Conservation (phyloP, 2,888 invertebrate genomes). For the Scaptomyza caliginosa region DNA sequence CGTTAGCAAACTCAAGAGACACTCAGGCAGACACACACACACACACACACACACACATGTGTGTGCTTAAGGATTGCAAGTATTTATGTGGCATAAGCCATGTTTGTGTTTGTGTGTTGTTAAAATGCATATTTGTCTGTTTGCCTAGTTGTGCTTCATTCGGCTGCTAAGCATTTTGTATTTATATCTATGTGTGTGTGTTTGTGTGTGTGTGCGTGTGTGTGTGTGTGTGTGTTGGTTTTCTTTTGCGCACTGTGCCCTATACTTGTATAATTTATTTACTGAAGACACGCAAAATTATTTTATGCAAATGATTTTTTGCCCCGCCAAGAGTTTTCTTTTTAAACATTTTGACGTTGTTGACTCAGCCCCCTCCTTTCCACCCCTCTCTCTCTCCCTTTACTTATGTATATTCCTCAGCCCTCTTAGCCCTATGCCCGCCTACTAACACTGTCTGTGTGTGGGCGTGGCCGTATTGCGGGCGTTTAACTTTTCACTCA, state of each 20-base stretch:
- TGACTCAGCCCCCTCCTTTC: conserved; percentile 57
- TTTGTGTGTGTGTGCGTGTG: conserved; percentile 18
- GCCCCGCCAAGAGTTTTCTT: conserved; percentile 43
- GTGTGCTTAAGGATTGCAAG: not conserved
- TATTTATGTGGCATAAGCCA: conserved; percentile 3
- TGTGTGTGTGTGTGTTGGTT: conserved; percentile 24
- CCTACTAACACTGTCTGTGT: conserved; percentile 46
- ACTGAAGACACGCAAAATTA: conserved; percentile 79
- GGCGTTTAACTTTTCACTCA: conserved; percentile 69
- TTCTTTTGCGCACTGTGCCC: conserved; percentile 43
- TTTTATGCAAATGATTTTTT: conserved; percentile 76
- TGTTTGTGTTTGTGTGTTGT: conserved; percentile 7
- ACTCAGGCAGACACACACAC: not conserved
- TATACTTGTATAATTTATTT: conserved; percentile 74
- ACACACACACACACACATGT: not conserved
- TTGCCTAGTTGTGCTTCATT: conserved; percentile 21
- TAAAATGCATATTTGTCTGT: conserved; percentile 20
- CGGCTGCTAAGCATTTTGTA: conserved; percentile 10
- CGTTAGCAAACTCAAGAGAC: conserved; percentile 30
- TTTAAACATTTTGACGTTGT: conserved; percentile 45
- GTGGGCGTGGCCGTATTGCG: conserved; percentile 63
- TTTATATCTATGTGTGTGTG: conserved; percentile 16
- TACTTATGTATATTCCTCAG: conserved; percentile 1
- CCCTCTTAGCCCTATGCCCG: not conserved
- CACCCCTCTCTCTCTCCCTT: not conserved